These are phyloP conservation scores for Aphidius colemani DNA, from an alignment of 2,888 invertebrate species.

Conservation along the genomic window DNA sequence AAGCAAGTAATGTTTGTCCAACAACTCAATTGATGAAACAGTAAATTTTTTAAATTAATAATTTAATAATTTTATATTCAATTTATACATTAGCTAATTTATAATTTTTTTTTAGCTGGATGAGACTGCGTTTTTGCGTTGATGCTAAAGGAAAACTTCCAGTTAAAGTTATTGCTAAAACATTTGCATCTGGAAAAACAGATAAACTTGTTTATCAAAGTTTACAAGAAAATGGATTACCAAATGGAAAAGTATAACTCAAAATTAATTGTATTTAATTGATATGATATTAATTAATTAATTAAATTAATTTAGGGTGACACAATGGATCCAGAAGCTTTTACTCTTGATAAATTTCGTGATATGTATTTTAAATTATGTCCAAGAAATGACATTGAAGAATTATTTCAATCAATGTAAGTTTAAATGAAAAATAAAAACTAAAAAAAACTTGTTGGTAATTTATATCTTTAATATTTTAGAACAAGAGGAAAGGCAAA, in stretches of 20 bases:
- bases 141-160: constrained; percentile 71
- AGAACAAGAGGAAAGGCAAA: constrained; percentile 63
- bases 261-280: neutral
- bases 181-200: constrained; percentile 73
- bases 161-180: constrained; percentile 69
- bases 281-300: constrained; percentile 3
- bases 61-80: neutral
- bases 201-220: constrained; percentile 73
- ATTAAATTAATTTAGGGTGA: constrained; percentile 63
- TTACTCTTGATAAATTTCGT: constrained; percentile 74
- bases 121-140: constrained; percentile 67
- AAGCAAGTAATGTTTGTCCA: constrained; percentile 94
- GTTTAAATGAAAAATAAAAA: constrained; percentile 40
- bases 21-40: constrained; percentile 96
- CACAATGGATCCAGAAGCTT: constrained; percentile 68
- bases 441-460: constrained; percentile 17
- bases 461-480: constrained; percentile 7
- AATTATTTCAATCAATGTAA: constrained; percentile 71
- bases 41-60: constrained; percentile 69
- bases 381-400: constrained; percentile 72
- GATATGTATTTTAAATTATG: constrained; percentile 72
- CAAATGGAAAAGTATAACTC: constrained; percentile 57
- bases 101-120: constrained; percentile 65
- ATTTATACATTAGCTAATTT: neutral
- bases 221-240: constrained; percentile 68